Base-by-base conservation (phyloP, 2,888 invertebrate genomes). In the Tenthredo notha region DNA sequence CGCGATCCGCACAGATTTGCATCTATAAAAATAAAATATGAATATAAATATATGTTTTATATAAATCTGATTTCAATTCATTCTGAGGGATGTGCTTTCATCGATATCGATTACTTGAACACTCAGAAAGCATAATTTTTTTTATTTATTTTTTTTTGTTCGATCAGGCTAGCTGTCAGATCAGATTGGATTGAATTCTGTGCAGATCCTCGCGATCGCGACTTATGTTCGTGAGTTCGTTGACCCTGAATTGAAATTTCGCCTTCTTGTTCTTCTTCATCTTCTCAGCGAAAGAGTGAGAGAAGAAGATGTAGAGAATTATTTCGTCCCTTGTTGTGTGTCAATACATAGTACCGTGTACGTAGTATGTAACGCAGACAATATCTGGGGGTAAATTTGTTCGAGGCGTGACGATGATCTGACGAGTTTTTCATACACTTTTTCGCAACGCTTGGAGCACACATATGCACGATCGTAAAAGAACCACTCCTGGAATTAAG, bases 371-470 rank as follows among this genome's bases (percentile, higher is more conserved):
- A 67, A 67, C 33, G 12, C 67, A 33, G 12, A 29, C 29, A 33
- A 67, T 25, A 29, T 67, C 10, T 33, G 29, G 33, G 10, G 67
- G 54, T 6, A 21, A 74, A 74, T 74, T 74, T 12, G 72, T 43
- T 9, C 72, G 40, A 74, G 40, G 72, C 72, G 72, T 74, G 80
- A 61, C 40, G 80, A 50, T 61, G 25, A 40, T 29, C 58, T 89
- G 88, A 91, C 89, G 91, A 92, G 90, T 87, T 88, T 91, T 91
- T 91, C 89, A 92, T 92, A 89, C 88, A 91, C 90, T 88, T 86
- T 37, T 85, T 75, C 58, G 50, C 77, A 77, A 33, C 77, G 54
- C 50, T 54, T 33, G 10, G 40, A 61, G 47, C 47, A n/a, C 61
- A 40, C 61, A 40, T 40, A 21, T 40, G 61, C n/a, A 37, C 33